Conservation (phyloP, 2,113 vertebrate species). For the Nyctereutes procyonoides region DNA sequence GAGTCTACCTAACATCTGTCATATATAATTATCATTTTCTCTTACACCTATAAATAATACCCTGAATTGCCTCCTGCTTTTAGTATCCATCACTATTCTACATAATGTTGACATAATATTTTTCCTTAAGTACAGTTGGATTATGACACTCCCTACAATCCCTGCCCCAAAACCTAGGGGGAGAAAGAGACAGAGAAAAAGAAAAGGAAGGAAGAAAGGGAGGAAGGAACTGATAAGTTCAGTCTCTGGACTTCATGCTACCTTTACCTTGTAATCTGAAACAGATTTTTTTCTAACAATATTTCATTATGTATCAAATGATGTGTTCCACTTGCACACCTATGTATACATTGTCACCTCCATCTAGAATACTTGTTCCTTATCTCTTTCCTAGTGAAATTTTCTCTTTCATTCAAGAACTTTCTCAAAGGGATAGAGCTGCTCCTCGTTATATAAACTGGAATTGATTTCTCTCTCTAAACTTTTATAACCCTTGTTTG, state of each 20-base stretch:
- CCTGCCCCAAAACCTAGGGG: neutral
- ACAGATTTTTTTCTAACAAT: neutral
- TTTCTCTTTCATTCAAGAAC: neutral
- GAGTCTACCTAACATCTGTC: neutral
- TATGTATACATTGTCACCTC: neutral
- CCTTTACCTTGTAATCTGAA: neutral
- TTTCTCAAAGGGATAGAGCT: neutral
- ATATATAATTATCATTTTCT: neutral
- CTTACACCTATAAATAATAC: neutral
- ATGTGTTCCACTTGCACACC: neutral
- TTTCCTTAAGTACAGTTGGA: neutral
- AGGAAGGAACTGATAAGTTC: neutral
- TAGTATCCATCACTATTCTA: neutral
- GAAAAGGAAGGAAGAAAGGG: neutral
- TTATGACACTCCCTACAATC: neutral
- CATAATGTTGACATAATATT: neutral
- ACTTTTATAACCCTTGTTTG: neutral
- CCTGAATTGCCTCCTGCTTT: neutral
- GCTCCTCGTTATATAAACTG: neutral
- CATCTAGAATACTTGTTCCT: neutral
- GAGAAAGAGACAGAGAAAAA: neutral
- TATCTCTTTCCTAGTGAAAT: neutral
- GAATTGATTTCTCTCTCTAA: neutral
- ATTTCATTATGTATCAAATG: neutral
- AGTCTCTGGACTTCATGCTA: neutral